Evolutionary conservation across 53 echinoderm and acorn worm species (phyloP).

Genomic region (Stichopus horrens): DNA sequence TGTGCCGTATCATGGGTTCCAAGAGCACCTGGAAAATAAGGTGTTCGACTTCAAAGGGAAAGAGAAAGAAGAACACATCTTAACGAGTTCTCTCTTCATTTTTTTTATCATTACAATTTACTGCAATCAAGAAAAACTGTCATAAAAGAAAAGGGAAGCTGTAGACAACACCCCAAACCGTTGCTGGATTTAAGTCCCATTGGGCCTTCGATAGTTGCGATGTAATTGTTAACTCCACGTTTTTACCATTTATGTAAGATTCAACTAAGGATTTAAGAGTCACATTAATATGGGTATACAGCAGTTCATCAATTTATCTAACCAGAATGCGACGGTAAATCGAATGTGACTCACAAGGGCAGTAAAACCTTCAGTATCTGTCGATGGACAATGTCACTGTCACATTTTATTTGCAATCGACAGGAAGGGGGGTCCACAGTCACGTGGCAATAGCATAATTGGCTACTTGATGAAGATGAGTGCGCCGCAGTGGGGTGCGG

Average conservation of each 20-base stretch:
- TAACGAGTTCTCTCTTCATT: background rate
- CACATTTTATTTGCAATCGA: background rate
- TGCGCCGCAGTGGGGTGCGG: background rate
- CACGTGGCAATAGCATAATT: conserved; percentile 2
- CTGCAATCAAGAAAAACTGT: background rate
- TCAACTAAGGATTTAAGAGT: background rate
- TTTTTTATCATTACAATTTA: background rate
- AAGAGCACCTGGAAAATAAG: conserved; percentile 13
- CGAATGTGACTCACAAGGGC: conserved; percentile 17
- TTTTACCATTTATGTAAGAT: background rate
- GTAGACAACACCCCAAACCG: background rate
- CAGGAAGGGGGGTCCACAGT: background rate
- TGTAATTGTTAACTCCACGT: background rate
- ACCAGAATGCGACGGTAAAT: background rate
- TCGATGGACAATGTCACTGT: conserved; percentile 35
- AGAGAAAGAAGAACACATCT: background rate
- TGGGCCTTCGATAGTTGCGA: conserved; percentile 13
- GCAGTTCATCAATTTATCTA: background rate
- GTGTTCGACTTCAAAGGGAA: background rate
- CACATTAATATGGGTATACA: background rate
- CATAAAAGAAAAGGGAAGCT: background rate
- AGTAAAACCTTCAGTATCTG: background rate
- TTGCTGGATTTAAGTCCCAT: conserved; percentile 19
- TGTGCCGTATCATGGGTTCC: background rate
- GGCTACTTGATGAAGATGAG: background rate